Base-by-base conservation (phyloP, 2,888 invertebrate species). In the Napeogenes inachia region DNA sequence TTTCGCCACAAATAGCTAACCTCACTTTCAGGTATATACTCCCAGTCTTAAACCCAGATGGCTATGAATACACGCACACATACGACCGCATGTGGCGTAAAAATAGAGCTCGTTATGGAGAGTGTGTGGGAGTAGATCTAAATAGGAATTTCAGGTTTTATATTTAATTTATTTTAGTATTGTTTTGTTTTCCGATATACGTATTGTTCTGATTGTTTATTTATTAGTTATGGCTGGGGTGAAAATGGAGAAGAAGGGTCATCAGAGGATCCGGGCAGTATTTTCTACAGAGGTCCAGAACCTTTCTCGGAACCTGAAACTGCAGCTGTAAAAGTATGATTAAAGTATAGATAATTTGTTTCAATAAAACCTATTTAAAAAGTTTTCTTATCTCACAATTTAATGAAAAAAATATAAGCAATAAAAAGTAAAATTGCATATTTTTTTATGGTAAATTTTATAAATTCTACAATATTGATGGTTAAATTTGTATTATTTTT, bases 271-370 rank as follows among this genome's bases (percentile, higher is more conserved):
- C 95, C 96, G 0, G 97, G 97, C 71, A 92, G 93, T 30, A 95
- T 97, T 71, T 96, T 94, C 33, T 98, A 93, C 77, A 93, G 95
- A 53, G 98, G 98, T 13, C 85, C 92, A 0, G 91, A 91, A 57
- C 92, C 96, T 0, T 97, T 97, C 79, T 97, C 97, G 0, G 98
- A 98, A 84, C 95, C 95, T 0, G 98, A 98, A 87, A 95, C 96
- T 0, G 84, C 87, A 67, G 95, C 96, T 33, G 91, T 91, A 0
- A 81, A 77, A 61, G 69, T 70, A 58, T 50, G 45, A 4, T 4
- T 13, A 47, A 12, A 21, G n/a, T 42, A 5, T 45, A 21, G 4
- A 13, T 57, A 45, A 50, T 13, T 33, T 46, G 3, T 10, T 42
- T 42, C 21, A 21, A 21, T 21, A 21, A 21, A 21, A 21, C 21